phyloP scores from a whole-genome alignment of 2,113 vertebrate genomes.

The Clarias macrocephalus region DNA sequence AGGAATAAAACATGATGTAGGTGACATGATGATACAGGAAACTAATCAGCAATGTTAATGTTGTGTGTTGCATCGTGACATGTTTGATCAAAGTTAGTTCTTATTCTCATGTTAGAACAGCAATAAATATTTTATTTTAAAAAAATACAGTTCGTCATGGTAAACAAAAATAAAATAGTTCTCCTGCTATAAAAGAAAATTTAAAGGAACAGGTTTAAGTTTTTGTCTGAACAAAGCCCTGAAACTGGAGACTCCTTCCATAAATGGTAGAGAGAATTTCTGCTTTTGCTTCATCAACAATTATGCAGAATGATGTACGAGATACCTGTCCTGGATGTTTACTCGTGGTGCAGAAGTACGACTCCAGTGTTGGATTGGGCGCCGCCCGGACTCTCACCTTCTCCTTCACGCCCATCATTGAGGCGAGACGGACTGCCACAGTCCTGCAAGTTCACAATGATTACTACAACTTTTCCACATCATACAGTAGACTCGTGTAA shows the following conservation, averaged over 20 bases:
- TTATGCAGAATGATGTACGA: background rate
- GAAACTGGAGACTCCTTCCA: background rate
- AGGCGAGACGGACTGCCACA: constrained; percentile 80
- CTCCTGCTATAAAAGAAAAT: background rate
- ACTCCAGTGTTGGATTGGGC: constrained; percentile 79
- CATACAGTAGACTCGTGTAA: background rate
- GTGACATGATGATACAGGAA: background rate
- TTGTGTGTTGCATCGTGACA: background rate
- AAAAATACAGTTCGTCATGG: too few relatives aligned
- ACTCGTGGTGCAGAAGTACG: constrained; percentile 74
- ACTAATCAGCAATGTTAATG: background rate
- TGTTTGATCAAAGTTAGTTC: background rate
- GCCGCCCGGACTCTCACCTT: constrained; percentile 76
- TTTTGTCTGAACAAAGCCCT: background rate
- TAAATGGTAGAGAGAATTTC: background rate
- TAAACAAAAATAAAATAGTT: too few relatives aligned
- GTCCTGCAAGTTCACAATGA: constrained; percentile 57
- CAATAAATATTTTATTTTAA: too few relatives aligned
- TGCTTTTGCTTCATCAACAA: background rate
- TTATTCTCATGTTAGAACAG: background rate
- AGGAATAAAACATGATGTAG: background rate
- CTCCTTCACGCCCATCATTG: constrained; percentile 82
- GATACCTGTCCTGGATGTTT: constrained; percentile 90
- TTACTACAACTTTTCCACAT: background rate
- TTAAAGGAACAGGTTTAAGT: background rate